These are phyloP conservation scores for Tricholauxania praeusta DNA, from an alignment of 2,888 invertebrate genomes.

Conservation along the genomic window DNA sequence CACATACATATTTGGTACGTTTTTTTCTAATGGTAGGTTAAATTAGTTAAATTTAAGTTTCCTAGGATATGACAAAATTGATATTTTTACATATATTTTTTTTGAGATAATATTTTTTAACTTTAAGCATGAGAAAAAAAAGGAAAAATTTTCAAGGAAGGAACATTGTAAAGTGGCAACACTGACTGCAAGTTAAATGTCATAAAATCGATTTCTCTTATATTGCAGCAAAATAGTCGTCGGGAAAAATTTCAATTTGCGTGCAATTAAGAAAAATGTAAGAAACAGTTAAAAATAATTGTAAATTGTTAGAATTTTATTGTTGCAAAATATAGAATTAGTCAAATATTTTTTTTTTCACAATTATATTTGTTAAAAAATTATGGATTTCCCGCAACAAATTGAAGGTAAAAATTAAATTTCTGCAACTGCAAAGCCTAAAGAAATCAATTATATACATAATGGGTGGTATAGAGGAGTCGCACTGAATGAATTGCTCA, in stretches of 20 bases:
- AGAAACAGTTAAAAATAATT: conserved; percentile 12
- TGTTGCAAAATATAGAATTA: conserved; percentile 14
- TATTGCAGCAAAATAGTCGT: conserved; percentile 20
- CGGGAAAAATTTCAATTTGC: conserved; percentile 21
- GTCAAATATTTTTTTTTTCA: conserved; percentile 14
- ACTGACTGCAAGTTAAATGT: no score
- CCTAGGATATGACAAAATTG: no score
- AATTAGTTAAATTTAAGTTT: no score
- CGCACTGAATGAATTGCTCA: neutral
- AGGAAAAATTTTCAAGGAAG: no score
- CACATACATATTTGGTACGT: no score
- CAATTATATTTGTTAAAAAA: conserved; percentile 25
- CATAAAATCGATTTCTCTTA: conserved; percentile 25
- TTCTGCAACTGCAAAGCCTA: neutral
- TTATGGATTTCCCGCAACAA: conserved; percentile 64
- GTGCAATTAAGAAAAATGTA: conserved; percentile 40
- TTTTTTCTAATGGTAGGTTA: no score
- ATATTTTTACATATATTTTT: no score
- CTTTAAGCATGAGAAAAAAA: no score
- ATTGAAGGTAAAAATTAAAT: conserved; percentile 57
- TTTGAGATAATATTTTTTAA: no score
- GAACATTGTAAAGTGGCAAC: no score
- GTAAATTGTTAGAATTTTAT: conserved; percentile 12
- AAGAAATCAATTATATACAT: conserved; percentile 26
- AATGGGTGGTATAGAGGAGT: conserved; percentile 17